phyloP scores from a whole-genome alignment of 2,797 vertebrate genomes.

The Coilia nasus region DNA sequence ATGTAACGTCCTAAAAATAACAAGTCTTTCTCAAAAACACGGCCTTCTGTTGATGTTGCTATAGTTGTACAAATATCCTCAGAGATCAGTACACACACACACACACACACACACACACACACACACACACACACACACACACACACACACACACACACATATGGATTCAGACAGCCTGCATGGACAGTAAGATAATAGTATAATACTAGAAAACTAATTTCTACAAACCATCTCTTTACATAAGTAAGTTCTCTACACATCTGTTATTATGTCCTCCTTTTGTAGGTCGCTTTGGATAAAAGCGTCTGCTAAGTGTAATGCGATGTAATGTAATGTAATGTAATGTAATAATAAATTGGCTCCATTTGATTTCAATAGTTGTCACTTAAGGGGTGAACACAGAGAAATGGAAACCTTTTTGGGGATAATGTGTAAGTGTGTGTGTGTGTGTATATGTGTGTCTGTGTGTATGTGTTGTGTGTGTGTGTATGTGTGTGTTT shows the following conservation, averaged over 20 bases:
- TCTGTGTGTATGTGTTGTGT: too few relatives aligned
- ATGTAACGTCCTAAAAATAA: neutral
- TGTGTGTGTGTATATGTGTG: too few relatives aligned
- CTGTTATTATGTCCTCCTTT: too few relatives aligned
- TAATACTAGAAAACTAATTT: too few relatives aligned
- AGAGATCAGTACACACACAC: neutral
- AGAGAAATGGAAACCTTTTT: neutral
- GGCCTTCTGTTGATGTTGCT: neutral
- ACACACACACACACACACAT: neutral
- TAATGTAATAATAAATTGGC: neutral
- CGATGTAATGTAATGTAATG: too few relatives aligned
- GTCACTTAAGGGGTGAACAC: neutral
- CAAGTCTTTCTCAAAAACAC: neutral
- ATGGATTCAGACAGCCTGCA: neutral
- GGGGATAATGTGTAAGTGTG: neutral
- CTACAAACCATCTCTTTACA: too few relatives aligned
- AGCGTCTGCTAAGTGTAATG: too few relatives aligned
- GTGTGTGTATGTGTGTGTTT: too few relatives aligned
- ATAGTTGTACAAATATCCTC: neutral
- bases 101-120: too few relatives aligned
- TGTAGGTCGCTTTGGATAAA: too few relatives aligned
- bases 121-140: neutral
- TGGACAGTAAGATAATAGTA: slow-evolving; percentile 14
- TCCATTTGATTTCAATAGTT: neutral
- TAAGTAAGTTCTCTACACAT: too few relatives aligned